Evolutionary conservation across 1,140 invertebrate species (phyloP).

Genomic region (Zaprionus inermis): DNA sequence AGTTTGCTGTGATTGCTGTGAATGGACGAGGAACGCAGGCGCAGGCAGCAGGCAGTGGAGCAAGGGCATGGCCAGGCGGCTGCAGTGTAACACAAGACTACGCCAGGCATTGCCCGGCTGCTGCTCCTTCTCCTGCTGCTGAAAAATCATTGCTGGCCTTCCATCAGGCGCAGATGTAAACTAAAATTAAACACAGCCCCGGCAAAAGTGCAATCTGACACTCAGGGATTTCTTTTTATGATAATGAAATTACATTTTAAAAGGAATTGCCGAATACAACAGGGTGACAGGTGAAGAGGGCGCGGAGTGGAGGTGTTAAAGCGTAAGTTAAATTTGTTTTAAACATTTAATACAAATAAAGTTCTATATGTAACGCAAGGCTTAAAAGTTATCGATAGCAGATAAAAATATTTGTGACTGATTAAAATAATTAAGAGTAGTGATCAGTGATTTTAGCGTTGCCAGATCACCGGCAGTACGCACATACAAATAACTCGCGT

Average conservation of each 20-base stretch:
- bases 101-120: slow-evolving; percentile 5
- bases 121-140: slow-evolving; percentile 13
- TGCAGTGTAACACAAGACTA: slow-evolving; percentile 30
- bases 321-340: neutral
- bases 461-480: neutral
- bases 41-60: slow-evolving; percentile 10
- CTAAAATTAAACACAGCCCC: slow-evolving; percentile 27
- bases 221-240: slow-evolving; percentile 15
- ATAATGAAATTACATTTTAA: slow-evolving; percentile 20
- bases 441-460: neutral
- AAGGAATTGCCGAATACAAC: slow-evolving; percentile 2
- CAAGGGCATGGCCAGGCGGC: slow-evolving; percentile 15
- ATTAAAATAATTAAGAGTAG: neutral
- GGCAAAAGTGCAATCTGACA: slow-evolving; percentile 28
- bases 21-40: slow-evolving; percentile 21
- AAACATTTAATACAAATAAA: no score
- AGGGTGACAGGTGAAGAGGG: neutral
- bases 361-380: neutral
- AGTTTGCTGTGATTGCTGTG: slow-evolving; percentile 66
- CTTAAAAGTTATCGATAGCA: neutral
- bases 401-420: neutral
- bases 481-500: neutral
- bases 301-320: neutral
- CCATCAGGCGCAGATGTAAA: slow-evolving; percentile 27
- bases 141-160: slow-evolving; percentile 27